Percentiles rank a stretch among this genome's conserved stretches.
Evolutionary conservation across 2,888 invertebrate species (phyloP).

Genomic region (Drosophila recens): DNA sequence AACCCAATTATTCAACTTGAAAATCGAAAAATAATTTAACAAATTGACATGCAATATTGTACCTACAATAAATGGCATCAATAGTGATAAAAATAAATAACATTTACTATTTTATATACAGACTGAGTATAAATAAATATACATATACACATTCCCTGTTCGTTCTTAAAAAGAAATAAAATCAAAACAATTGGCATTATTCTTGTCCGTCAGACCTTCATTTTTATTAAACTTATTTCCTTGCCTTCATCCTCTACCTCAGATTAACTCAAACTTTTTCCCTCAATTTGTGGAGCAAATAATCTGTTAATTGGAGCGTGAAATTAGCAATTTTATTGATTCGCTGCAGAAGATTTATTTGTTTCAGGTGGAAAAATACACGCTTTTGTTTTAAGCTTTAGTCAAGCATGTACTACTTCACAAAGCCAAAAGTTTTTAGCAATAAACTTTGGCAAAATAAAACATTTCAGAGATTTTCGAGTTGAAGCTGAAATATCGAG

Average conservation of each 20-base stretch:
- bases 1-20: neutral
- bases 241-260: conserved; percentile 5
- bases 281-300: conserved; percentile 43
- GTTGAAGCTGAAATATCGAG: neutral
- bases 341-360: conserved; percentile 51
- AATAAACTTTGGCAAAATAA: conserved; percentile 11
- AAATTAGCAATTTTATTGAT: conserved; percentile 75
- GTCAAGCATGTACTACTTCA: conserved; percentile 10
- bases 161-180: neutral
- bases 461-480: neutral
- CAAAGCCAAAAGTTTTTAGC: conserved; percentile 22
- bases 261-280: conserved; percentile 18
- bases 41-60: neutral
- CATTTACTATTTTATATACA: neutral
- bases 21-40: neutral
- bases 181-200: conserved; percentile 2
- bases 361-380: conserved; percentile 18
- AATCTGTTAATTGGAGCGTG: conserved; percentile 71
- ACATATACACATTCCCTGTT: neutral
- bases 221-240: conserved; percentile 32
- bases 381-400: conserved; percentile 20
- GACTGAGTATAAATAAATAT: neutral
- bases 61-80: neutral
- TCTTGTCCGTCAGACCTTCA: neutral
- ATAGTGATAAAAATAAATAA: neutral